Evolutionary conservation across 2,113 vertebrate genomes (phyloP).

Genomic region (Sinocyclocheilus maitianheensis): DNA sequence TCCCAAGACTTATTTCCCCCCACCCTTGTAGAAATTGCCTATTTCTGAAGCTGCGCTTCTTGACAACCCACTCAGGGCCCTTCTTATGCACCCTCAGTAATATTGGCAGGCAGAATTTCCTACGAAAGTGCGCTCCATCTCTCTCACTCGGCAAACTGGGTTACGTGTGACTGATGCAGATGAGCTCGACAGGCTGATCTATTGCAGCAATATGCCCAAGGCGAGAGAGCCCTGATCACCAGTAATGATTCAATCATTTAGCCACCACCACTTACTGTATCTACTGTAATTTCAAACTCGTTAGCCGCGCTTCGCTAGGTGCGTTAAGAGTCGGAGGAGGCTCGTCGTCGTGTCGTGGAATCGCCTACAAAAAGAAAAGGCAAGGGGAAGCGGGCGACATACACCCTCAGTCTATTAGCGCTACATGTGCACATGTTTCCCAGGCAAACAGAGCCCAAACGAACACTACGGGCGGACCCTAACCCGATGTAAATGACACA

Average conservation of each 20-base stretch:
- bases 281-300: conserved; percentile 62
- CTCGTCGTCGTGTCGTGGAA: conserved; percentile 32
- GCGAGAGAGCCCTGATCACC: conserved; percentile 73
- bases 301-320: conserved; percentile 38
- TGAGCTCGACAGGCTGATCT: conserved; percentile 76
- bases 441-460: conserved; percentile 65
- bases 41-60: not conserved
- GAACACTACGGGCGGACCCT: conserved; percentile 42
- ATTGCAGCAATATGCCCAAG: conserved; percentile 81
- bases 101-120: conserved; percentile 52
- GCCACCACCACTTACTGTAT: conserved; percentile 68
- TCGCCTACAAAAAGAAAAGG: conserved; percentile 45
- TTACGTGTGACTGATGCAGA: conserved; percentile 60
- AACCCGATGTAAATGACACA: conserved; percentile 52
- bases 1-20: not conserved
- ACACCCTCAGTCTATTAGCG: conserved; percentile 37
- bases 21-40: not conserved
- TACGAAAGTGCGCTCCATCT: conserved; percentile 49
- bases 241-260: conserved; percentile 75
- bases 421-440: conserved; percentile 14
- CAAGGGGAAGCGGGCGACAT: conserved; percentile 24
- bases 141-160: conserved; percentile 45
- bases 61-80: conserved; percentile 41
- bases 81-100: conserved; percentile 46
- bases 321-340: conserved; percentile 21